A percentile compares a stretch with the other conserved stretches of the same genome.
Conservation (phyloP, 2,797 vertebrate species). For the Cirrhinus mrigala region DNA sequence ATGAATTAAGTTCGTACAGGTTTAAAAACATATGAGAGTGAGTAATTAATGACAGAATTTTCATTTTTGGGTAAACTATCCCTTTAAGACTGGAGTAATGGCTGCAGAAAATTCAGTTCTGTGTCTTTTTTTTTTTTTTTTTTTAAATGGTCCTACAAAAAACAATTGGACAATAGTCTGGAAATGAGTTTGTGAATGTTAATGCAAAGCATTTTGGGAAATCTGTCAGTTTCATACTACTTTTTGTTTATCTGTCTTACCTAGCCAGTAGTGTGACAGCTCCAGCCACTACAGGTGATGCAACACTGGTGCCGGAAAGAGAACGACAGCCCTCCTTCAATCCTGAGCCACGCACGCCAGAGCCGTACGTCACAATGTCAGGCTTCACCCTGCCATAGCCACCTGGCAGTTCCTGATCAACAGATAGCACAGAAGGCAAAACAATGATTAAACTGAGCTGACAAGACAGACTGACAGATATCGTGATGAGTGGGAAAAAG, state of each 20-base stretch:
- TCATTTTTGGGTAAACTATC: too few relatives aligned
- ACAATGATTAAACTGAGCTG: not conserved
- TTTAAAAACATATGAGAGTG: too few relatives aligned
- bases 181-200: not conserved
- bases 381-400: slow-evolving; percentile 97
- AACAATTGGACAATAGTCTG: not conserved
- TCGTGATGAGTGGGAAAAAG: slow-evolving; percentile 14
- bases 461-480: slow-evolving; percentile 12
- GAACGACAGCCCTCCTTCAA: slow-evolving; percentile 98
- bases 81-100: not conserved
- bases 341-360: slow-evolving; percentile 94
- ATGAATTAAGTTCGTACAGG: too few relatives aligned
- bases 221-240: not conserved
- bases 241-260: slow-evolving; percentile 69
- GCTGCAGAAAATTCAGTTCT: too few relatives aligned
- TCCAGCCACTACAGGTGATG: slow-evolving; percentile 96
- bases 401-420: slow-evolving; percentile 90
- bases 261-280: slow-evolving; percentile 95
- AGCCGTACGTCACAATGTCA: slow-evolving; percentile 97
- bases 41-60: too few relatives aligned
- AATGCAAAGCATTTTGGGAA: not conserved
- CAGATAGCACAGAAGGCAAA: slow-evolving; percentile 1
- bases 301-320: slow-evolving; percentile 96
- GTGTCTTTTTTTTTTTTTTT: not conserved
- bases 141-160: not conserved